Percentiles rank a stretch among this genome's conserved stretches.
Evolutionary conservation across 2,797 vertebrate species (phyloP).

Genomic region (Channa striata): DNA sequence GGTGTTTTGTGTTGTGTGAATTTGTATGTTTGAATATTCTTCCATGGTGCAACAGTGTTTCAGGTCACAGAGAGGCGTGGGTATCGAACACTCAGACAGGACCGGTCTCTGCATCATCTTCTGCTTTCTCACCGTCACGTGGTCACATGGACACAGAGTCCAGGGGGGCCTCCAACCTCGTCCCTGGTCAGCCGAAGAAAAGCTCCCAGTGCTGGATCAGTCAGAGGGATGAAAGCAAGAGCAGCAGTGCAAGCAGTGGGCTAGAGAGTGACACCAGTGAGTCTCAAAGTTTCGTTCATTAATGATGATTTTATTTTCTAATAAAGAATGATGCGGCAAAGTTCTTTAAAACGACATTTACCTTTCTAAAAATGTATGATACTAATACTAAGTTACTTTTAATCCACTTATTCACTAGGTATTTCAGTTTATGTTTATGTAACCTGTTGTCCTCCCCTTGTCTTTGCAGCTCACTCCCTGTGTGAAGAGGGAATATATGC

Average conservation of each 20-base stretch:
- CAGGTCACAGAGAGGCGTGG: slow-evolving; percentile 31
- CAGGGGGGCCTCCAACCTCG: background rate
- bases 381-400: background rate
- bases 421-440: background rate
- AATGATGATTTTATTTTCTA: background rate
- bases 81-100: slow-evolving; percentile 21
- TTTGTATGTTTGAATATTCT: slow-evolving; percentile 15
- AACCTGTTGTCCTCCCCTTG: background rate
- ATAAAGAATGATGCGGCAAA: too few relatives aligned
- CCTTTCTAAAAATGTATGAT: background rate
- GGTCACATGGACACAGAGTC: slow-evolving; percentile 3
- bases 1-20: slow-evolving; percentile 7
- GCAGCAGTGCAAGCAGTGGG: slow-evolving; percentile 54
- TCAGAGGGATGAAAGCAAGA: slow-evolving; percentile 37
- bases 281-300: slow-evolving; percentile 13
- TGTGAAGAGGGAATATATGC: slow-evolving; percentile 61
- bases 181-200: slow-evolving; percentile 21
- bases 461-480: slow-evolving; percentile 59
- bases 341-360: background rate
- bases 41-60: slow-evolving; percentile 29
- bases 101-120: slow-evolving; percentile 20
- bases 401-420: background rate
- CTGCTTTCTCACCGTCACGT: slow-evolving; percentile 22
- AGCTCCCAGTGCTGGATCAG: slow-evolving; percentile 51
- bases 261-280: slow-evolving; percentile 61